Base-by-base conservation (phyloP, 2,113 vertebrate species). In the Corapipo altera region DNA sequence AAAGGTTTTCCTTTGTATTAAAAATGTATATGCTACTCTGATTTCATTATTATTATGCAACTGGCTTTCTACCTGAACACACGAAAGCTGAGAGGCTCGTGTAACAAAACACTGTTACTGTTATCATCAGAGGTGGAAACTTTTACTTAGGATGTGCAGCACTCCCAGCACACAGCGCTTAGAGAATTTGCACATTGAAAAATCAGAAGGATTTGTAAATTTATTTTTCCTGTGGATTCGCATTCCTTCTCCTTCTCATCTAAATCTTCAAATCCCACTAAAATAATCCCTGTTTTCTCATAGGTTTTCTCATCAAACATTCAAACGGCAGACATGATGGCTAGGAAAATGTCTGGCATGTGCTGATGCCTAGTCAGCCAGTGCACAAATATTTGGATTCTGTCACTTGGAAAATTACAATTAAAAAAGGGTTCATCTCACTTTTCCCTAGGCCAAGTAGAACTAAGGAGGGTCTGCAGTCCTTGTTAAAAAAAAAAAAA, bases 141-240 rank as follows among this genome's bases (percentile, higher is more conserved):
- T 55, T 80, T 58, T 15, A 22, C 21, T 54, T 24, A 12, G 21
- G 28, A 22, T 6, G 22, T 5, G 22, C 24, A 62, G 41, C 1
- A 24, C 35, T 65, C 28, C 20, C 7, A 12, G 18, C 30, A 39
- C 0, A 1, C 3, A 15, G 32, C 2, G 0, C 8, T 14, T 32
- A 2, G 0, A 28, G 64, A 72, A 44, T 35, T 62, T 8, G 37
- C 28, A 35, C 27, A 48, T 19, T 4, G 51, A 26, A 79, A 81
- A 64, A 64, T 5, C 11, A 70, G 28, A 57, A 55, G 37, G 32
- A 79, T 57, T 23, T 23, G 3, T 24, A 57, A 35, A 39, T 57
- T 41, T 75, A 4, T 59, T 51, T 51, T 30, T 84, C 30, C 55
- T 74, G 28, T 51, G 43, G 46, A 46, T 71, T 81, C 81, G 22